A percentile compares a stretch with the other conserved stretches of the same genome.
Evolutionary conservation across 2,113 vertebrate species (phyloP).

Genomic region (Syrrhaptes paradoxus): DNA sequence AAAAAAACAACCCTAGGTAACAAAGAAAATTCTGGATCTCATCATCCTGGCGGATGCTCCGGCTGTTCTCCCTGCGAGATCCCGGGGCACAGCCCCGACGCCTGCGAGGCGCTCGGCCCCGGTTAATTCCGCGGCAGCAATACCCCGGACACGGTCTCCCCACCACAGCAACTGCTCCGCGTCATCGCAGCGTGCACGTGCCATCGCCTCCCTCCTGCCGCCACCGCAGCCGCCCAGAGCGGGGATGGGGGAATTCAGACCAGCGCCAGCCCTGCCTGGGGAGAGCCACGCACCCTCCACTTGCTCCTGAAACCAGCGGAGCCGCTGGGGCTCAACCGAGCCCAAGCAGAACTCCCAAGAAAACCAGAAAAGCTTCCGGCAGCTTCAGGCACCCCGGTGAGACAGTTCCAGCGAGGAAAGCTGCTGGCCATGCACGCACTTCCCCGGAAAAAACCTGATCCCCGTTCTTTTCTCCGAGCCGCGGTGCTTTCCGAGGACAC

Average conservation of each 20-base stretch:
- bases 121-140: no score
- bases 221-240: background rate
- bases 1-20: constrained; percentile 31
- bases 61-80: background rate
- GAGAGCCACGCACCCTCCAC: background rate
- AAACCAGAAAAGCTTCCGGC: background rate
- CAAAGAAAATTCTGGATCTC: background rate
- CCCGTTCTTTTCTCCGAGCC: rapidly evolving
- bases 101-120: background rate
- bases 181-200: background rate
- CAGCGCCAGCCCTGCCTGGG: background rate
- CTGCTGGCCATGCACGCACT: background rate
- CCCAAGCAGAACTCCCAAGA: rapidly evolving
- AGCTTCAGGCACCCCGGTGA: background rate
- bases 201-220: rapidly evolving
- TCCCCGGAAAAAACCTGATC: background rate
- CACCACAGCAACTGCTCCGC: no score
- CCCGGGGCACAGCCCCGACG: background rate
- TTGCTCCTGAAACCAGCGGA: rapidly evolving
- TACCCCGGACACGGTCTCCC: background rate
- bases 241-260: background rate
- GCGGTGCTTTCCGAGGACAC: rapidly evolving
- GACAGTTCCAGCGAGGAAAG: rapidly evolving
- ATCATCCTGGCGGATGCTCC: background rate
- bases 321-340: rapidly evolving